phyloP scores from a whole-genome alignment of 2,113 vertebrate genomes.

The Pao palembangensis region DNA sequence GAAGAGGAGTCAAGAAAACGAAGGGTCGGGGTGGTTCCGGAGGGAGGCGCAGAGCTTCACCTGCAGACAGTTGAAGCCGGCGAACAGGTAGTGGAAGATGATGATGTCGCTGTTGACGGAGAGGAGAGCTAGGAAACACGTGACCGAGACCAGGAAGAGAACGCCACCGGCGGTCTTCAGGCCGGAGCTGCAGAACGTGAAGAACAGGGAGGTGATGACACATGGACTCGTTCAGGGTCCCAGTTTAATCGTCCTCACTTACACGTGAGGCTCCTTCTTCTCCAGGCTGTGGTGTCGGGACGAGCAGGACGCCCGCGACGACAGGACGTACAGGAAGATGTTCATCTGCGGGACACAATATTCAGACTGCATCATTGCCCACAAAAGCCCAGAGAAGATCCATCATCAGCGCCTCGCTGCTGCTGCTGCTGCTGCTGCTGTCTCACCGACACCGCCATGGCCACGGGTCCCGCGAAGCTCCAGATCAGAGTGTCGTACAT shows the following conservation, averaged over 20 bases:
- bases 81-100: constrained; percentile 92
- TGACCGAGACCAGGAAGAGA: constrained; percentile 82
- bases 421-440: too few species aligned
- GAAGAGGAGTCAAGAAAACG: not conserved
- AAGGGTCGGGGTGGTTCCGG: not conserved
- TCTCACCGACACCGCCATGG: constrained; percentile 82
- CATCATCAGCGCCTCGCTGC: constrained; percentile 49
- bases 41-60: constrained; percentile 57
- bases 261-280: constrained; percentile 84
- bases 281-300: constrained; percentile 79
- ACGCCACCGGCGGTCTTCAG: constrained; percentile 80
- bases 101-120: constrained; percentile 91
- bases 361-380: not conserved
- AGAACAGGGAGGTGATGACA: constrained; percentile 1
- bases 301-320: constrained; percentile 80
- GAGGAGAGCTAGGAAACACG: constrained; percentile 86
- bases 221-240: too few species aligned
- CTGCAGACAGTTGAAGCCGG: constrained; percentile 86
- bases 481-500: constrained; percentile 90
- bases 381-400: not conserved
- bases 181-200: constrained; percentile 73
- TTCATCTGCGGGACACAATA: constrained; percentile 77
- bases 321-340: constrained; percentile 85
- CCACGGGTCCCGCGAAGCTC: constrained; percentile 89
- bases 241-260: constrained; percentile 66